Evolutionary conservation across 2,888 invertebrate species (phyloP).

Genomic region (Platypus cylindrus): DNA sequence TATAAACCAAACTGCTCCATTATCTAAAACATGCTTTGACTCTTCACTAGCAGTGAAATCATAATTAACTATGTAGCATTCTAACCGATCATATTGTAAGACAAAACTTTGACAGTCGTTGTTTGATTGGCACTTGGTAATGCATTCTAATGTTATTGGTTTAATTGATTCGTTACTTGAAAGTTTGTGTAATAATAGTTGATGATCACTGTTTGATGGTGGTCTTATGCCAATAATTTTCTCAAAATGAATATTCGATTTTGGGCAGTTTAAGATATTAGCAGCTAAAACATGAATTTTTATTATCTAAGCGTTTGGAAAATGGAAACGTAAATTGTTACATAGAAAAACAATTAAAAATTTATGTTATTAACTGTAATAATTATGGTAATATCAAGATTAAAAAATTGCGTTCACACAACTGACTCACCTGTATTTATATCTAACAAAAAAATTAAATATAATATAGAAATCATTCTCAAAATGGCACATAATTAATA

Average conservation of each 20-base stretch:
- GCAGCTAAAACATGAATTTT: conserved; percentile 18
- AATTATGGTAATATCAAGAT: conserved; percentile 2
- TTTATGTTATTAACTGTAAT: background rate
- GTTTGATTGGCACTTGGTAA: conserved; percentile 26
- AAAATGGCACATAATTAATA: conserved; percentile 17
- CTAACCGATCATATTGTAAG: conserved; percentile 27
- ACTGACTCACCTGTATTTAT: conserved; percentile 17
- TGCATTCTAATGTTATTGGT: conserved; percentile 31
- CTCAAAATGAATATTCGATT: conserved; percentile 28
- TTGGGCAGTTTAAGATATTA: conserved; percentile 25
- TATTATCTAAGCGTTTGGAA: conserved; percentile 2
- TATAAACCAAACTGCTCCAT: conserved; percentile 50
- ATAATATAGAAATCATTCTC: conserved; percentile 21
- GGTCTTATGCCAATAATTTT: conserved; percentile 32
- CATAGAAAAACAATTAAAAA: background rate
- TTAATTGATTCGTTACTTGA: conserved; percentile 15
- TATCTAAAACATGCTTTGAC: conserved; percentile 35
- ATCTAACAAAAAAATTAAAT: conserved; percentile 19
- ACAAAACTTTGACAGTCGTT: conserved; percentile 31
- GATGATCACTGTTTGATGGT: conserved; percentile 17
- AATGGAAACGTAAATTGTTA: background rate
- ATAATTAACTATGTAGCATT: conserved; percentile 30
- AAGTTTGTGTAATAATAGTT: conserved; percentile 22
- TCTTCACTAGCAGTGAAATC: conserved; percentile 15
- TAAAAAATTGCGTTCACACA: conserved; percentile 2